A percentile compares a stretch with the other conserved stretches of the same genome.
Conservation (phyloP, 2,888 invertebrate genomes). For the Nephrocerus scutellatus region DNA sequence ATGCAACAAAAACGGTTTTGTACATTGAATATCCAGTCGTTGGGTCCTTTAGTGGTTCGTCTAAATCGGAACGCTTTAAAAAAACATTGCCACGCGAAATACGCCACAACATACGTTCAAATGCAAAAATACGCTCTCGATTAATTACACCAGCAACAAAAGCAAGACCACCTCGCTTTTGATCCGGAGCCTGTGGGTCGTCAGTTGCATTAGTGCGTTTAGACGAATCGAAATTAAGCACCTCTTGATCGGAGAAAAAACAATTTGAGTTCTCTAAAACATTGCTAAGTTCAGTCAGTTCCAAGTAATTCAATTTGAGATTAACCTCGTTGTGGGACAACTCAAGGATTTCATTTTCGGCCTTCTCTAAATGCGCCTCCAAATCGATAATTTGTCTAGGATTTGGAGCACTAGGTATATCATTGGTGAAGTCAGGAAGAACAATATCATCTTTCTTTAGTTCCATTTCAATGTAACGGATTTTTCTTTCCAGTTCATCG, state of each 20-base stretch:
- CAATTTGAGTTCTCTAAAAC: conserved; percentile 84
- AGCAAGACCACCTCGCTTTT: conserved; percentile 48
- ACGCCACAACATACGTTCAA: conserved; percentile 83
- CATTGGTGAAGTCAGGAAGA: conserved; percentile 58
- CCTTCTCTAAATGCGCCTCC: conserved; percentile 87
- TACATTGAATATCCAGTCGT: conserved; percentile 60
- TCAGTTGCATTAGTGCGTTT: conserved; percentile 65
- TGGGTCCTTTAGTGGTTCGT: conserved; percentile 66
- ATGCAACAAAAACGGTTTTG: conserved; percentile 76
- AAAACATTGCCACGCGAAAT: conserved; percentile 83
- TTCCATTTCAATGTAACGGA: conserved; percentile 72
- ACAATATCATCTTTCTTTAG: conserved; percentile 67
- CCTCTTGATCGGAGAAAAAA: conserved; percentile 42
- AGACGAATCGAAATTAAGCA: conserved; percentile 37
- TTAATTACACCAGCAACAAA: conserved; percentile 83
- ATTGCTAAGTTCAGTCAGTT: conserved; percentile 83
- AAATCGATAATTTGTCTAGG: conserved; percentile 71
- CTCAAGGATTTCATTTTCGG: conserved; percentile 90
- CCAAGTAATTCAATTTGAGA: conserved; percentile 82
- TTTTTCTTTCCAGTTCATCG: conserved; percentile 76
- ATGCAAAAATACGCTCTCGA: conserved; percentile 71
- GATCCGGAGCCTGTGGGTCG: conserved; percentile 46
- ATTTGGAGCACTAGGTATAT: conserved; percentile 61
- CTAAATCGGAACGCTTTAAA: conserved; percentile 69
- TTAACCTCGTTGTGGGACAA: conserved; percentile 89